Conservation (phyloP, 1,140 invertebrate species). For the Drosophila ercepeae region DNA sequence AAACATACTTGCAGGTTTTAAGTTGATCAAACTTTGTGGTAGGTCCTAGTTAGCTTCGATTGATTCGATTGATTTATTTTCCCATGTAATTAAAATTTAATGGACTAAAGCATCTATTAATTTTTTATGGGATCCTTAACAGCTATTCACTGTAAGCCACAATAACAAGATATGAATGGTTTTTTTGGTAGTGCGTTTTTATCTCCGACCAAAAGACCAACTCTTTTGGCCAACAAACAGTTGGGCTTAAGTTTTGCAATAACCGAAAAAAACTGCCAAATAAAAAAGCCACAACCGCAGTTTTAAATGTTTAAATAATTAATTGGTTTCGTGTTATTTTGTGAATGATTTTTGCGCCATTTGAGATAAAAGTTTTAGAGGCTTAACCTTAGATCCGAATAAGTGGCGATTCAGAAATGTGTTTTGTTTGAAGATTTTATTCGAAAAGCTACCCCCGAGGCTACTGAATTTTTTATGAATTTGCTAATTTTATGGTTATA, state of each 20-base stretch:
- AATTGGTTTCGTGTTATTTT: conserved; percentile 51
- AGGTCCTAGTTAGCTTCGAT: neutral
- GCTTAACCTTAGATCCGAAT: conserved; percentile 41
- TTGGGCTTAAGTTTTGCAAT: conserved; percentile 63
- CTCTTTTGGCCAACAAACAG: conserved; percentile 43
- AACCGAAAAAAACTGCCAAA: conserved; percentile 11
- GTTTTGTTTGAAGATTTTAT: conserved; percentile 24
- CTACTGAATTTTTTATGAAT: conserved; percentile 24
- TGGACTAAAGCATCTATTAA: neutral
- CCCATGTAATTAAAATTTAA: neutral
- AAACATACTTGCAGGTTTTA: too few species aligned
- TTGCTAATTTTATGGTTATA: conserved; percentile 12
- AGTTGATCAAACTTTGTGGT: too few species aligned
- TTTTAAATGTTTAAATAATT: conserved; percentile 67
- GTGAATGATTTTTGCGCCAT: conserved; percentile 29
- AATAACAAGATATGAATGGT: conserved; percentile 39
- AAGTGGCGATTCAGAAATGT: conserved; percentile 15
- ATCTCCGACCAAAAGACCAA: conserved; percentile 2
- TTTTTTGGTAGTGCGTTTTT: conserved; percentile 21
- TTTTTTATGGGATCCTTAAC: neutral
- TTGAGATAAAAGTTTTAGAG: conserved; percentile 14
- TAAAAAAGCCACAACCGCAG: conserved; percentile 15
- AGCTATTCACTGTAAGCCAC: conserved; percentile 9
- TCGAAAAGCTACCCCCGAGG: conserved; percentile 8
- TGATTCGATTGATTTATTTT: neutral